Evolutionary conservation across 1,140 invertebrate species (phyloP).

Genomic region (Zaprionus nigranus): DNA sequence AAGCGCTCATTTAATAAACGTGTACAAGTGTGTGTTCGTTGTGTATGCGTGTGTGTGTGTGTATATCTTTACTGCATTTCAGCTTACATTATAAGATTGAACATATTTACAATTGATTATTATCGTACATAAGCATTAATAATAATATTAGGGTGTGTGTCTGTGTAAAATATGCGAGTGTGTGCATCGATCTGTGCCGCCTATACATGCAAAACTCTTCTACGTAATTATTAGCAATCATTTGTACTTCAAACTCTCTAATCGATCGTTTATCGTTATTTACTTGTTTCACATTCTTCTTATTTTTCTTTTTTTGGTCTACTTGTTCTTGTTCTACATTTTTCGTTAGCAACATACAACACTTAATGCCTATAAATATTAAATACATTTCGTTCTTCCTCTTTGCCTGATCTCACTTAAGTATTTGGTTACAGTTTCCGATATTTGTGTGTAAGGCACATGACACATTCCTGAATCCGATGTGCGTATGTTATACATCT

Average conservation of each 20-base stretch:
- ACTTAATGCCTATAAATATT: constrained; percentile 75
- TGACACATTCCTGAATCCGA: constrained; percentile 79
- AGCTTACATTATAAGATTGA: constrained; percentile 60
- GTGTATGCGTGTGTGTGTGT: constrained; percentile 31
- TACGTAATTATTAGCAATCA: constrained; percentile 61
- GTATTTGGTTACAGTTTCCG: constrained; percentile 56
- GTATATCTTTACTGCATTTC: constrained; percentile 45
- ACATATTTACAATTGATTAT: constrained; percentile 78
- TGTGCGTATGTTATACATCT: constrained; percentile 59
- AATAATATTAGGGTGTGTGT: constrained; percentile 40
- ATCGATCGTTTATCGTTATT: constrained; percentile 1
- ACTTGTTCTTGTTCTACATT: constrained; percentile 8
- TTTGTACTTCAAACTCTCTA: constrained; percentile 68
- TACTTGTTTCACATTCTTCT: constrained; percentile 1
- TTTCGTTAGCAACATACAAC: constrained; percentile 64
- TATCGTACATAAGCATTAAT: constrained; percentile 62
- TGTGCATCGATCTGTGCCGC: constrained; percentile 54
- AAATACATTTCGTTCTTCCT: constrained; percentile 62
- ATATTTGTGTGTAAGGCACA: constrained; percentile 74
- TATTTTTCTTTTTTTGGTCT: background rate
- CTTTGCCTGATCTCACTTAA: constrained; percentile 49
- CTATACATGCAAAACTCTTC: constrained; percentile 63
- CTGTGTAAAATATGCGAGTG: constrained; percentile 33
- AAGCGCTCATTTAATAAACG: constrained; percentile 63
- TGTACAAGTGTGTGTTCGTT: constrained; percentile 3